Evolutionary conservation across 2,888 invertebrate genomes (phyloP).

Genomic region (Pyrrhosoma nymphula): DNA sequence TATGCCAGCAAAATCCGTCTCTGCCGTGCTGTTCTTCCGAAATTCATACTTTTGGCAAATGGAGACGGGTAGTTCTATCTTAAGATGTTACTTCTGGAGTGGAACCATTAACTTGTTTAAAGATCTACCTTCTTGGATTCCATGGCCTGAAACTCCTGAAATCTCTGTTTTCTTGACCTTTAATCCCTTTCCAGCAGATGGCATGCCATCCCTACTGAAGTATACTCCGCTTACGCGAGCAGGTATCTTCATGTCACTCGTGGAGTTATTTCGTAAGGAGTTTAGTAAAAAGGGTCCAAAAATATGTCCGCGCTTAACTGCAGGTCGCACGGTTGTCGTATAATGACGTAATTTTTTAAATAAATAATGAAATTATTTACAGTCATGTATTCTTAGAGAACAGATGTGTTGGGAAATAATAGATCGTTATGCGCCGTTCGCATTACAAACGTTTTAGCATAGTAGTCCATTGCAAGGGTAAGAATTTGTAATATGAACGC

Average conservation of each 20-base stretch:
- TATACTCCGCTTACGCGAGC: neutral
- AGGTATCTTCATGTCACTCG: neutral
- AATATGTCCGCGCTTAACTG: too few species aligned
- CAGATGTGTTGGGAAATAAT: too few species aligned
- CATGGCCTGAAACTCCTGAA: neutral
- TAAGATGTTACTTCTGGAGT: slow-evolving; percentile 12
- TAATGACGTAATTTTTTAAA: too few species aligned
- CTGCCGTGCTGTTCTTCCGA: neutral
- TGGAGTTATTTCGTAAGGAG: neutral
- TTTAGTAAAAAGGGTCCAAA: neutral
- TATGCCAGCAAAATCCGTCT: neutral
- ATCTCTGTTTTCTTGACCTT: slow-evolving; percentile 1
- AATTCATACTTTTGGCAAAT: neutral
- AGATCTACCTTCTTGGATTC: neutral
- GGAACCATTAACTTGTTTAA: neutral
- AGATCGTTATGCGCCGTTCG: too few species aligned
- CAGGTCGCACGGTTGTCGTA: too few species aligned
- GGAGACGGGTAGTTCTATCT: slow-evolving; percentile 2
- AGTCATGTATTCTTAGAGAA: too few species aligned
- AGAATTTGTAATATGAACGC: too few species aligned
- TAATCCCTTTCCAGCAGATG: neutral
- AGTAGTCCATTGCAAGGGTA: too few species aligned
- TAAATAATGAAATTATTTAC: too few species aligned
- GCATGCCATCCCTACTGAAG: neutral
- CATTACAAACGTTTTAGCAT: too few species aligned